Base-by-base conservation (phyloP, 2,888 invertebrate species). In the Periphyllus acericola region DNA sequence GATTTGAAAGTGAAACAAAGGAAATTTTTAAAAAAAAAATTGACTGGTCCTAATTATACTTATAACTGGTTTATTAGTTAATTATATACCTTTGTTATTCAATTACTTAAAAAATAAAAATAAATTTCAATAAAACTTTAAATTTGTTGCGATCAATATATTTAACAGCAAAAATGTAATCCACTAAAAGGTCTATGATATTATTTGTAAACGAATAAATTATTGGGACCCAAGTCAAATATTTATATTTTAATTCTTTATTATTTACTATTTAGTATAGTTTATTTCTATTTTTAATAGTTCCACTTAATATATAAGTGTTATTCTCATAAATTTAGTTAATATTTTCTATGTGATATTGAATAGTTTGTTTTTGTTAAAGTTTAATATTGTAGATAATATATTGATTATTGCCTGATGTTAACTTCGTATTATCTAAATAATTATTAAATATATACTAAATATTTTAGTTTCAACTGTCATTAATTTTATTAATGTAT, bases 341-440 rank as follows among this genome's bases (percentile, higher is more conserved):
- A 71, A 52, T 52, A 78, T 52, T 52, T 71, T 71, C 55, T 46
- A 71, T 78, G 78, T 85, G 78, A 79, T 84, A 84, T 71, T 85
- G 34, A 78, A 79, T 79, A 85, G 71, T 85, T 32, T 52, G 68
- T 76, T 84, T 84, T 76, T 78, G 46, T 85, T 85, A 21, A 78
- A 29, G 11, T 78, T 60, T 46, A 68, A 78, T 84, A 46, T n/a
- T 46, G 78, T 76, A 84, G 36, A 60, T 55, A 60, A 29, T 75
- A 74, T 36, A 60, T 75, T 83, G n/a, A 55, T 55, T 40, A 83
- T 40, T 74, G 55, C 11, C 74, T 74, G 19, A 60, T 75, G 60
- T 83, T 83, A 74, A 83, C 74, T 60, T 83, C 83, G 3, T 82
- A 52, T 75, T 25, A 60, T 34, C 21, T 74, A 25, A 74, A 29